Conservation (phyloP, 2,797 vertebrate species). For the Pipistrellus nathusii region DNA sequence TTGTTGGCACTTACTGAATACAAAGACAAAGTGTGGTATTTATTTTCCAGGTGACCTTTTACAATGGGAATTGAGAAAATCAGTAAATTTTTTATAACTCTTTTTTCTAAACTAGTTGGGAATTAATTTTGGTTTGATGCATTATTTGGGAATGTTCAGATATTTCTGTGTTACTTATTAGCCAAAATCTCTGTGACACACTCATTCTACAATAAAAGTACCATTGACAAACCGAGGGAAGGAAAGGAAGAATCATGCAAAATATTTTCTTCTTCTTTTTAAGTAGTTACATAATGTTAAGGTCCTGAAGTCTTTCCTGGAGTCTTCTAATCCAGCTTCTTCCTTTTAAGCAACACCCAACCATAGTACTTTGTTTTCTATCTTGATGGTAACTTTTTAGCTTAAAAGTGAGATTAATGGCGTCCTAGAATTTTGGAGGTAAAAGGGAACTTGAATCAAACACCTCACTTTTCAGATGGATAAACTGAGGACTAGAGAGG, state of each 20-base stretch:
- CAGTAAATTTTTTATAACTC: background rate
- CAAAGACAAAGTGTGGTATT: background rate
- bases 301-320: too few relatives aligned
- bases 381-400: fast-evolving
- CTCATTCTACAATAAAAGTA: background rate
- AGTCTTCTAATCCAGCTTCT: background rate
- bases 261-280: background rate
- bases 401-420: background rate
- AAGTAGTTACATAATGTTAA: background rate
- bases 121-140: background rate
- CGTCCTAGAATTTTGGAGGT: background rate
- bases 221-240: fast-evolving
- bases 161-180: background rate
- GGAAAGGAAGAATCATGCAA: too few relatives aligned
- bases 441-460: background rate
- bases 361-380: background rate
- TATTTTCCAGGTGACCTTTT: background rate
- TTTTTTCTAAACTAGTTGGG: background rate
- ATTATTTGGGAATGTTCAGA: background rate
- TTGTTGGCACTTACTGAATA: background rate
- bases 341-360: background rate
- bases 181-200: background rate
- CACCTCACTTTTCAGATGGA: background rate
- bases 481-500: too few relatives aligned
- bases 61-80: background rate